Percentiles rank a stretch among this genome's conserved stretches.
Evolutionary conservation across 2,888 invertebrate species (phyloP).

Genomic region (Stramonita haemastoma): DNA sequence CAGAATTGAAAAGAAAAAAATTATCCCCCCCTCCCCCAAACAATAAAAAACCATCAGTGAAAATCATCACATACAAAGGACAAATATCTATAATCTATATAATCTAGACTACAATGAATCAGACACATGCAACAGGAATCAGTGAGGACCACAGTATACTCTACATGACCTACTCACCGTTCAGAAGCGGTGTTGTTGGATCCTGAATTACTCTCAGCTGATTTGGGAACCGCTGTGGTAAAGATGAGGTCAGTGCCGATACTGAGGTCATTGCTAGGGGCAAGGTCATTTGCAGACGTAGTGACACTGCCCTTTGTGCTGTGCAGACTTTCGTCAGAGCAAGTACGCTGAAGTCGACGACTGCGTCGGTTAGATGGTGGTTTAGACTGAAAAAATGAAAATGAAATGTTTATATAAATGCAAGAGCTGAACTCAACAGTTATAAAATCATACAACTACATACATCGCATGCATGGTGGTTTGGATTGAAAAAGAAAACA

Average conservation of each 20-base stretch:
- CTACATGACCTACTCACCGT: neutral
- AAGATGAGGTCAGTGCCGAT: conserved; percentile 64
- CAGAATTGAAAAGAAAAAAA: too few species aligned
- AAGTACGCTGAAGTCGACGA: conserved; percentile 71
- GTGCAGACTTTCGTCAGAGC: conserved; percentile 75
- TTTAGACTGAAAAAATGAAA: conserved; percentile 27
- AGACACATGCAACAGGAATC: neutral
- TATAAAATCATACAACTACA: too few species aligned
- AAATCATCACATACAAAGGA: too few species aligned
- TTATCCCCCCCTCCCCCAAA: too few species aligned
- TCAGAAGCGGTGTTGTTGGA: conserved; percentile 11
- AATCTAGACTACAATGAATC: neutral
- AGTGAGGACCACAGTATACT: neutral
- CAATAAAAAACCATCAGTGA: too few species aligned
- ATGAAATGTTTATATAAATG: too few species aligned
- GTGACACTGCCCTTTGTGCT: conserved; percentile 61
- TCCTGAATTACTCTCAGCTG: neutral
- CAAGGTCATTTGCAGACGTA: conserved; percentile 7
- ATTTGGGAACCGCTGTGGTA: conserved; percentile 81
- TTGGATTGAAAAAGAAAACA: too few species aligned
- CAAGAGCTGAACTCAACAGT: too few species aligned
- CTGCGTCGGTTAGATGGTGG: conserved; percentile 50
- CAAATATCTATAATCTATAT: neutral
- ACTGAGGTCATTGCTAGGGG: conserved; percentile 25
- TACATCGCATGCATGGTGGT: too few species aligned